Conservation (phyloP, 2,113 vertebrate genomes). For the Solenodon paradoxus region DNA sequence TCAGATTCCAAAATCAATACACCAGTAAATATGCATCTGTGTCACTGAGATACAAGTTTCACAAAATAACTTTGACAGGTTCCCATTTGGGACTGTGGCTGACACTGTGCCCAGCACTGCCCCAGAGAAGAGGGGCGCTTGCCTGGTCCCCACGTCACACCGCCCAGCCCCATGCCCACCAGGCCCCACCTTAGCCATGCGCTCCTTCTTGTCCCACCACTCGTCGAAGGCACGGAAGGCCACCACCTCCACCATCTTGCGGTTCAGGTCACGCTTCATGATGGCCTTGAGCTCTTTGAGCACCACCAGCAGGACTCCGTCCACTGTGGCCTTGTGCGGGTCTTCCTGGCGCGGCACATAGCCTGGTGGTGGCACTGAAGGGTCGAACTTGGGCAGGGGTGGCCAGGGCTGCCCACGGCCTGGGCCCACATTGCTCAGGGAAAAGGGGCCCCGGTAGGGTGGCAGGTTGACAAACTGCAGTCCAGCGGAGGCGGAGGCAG, state of each 20-base stretch:
- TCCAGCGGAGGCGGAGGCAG: conserved; percentile 39
- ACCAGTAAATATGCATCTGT: fast-evolving
- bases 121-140: neutral
- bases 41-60: fast-evolving
- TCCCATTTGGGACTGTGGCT: fast-evolving
- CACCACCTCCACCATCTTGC: conserved; percentile 99
- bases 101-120: fast-evolving
- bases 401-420: conserved; percentile 92
- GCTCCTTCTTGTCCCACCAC: conserved; percentile 99
- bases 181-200: conserved; percentile 91
- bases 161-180: conserved; percentile 64
- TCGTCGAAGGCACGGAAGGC: conserved; percentile 98
- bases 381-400: conserved; percentile 94
- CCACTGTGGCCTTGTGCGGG: conserved; percentile 96
- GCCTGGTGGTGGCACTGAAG: conserved; percentile 94
- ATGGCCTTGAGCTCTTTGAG: conserved; percentile 99
- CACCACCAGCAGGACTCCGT: conserved; percentile 94
- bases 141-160: conserved; percentile 85
- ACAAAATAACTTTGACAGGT: neutral
- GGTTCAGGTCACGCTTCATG: conserved; percentile 98
- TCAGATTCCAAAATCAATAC: no score
- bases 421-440: conserved; percentile 82
- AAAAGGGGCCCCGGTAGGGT: conserved; percentile 87
- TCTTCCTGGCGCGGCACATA: conserved; percentile 96
- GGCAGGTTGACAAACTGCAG: conserved; percentile 89